Evolutionary conservation across 2,797 vertebrate species (phyloP).

Genomic region (Oophaga sylvatica): DNA sequence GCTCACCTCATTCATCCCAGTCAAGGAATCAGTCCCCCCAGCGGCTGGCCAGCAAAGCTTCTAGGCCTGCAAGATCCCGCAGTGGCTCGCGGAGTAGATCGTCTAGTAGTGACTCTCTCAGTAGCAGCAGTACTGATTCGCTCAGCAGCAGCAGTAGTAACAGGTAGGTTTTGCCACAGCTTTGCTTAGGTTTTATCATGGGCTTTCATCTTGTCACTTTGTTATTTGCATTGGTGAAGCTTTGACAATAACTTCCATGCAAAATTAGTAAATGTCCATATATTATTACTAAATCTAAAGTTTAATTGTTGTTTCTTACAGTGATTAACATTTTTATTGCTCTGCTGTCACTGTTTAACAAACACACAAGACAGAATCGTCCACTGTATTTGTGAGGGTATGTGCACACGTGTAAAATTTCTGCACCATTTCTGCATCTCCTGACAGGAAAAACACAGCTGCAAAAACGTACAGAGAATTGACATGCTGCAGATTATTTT

Average conservation of each 20-base stretch:
- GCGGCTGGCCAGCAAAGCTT: constrained; percentile 86
- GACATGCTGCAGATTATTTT: too few species aligned
- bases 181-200: not conserved
- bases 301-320: not conserved
- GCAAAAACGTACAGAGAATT: too few species aligned
- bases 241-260: not conserved
- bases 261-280: not conserved
- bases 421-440: too few species aligned
- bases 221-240: not conserved
- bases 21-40: constrained; percentile 94
- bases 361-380: not conserved
- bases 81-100: constrained; percentile 92
- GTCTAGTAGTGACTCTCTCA: constrained; percentile 96
- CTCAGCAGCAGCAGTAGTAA: constrained; percentile 82
- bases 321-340: not conserved
- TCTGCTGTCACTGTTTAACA: not conserved
- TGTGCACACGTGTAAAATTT: too few species aligned
- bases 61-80: constrained; percentile 84
- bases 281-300: not conserved
- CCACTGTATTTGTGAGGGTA: not conserved
- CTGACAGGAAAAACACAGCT: too few species aligned
- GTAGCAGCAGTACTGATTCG: constrained; percentile 77
- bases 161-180: constrained; percentile 80
- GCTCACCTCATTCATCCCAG: constrained; percentile 93
- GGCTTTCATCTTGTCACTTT: not conserved